phyloP scores from a whole-genome alignment of 2,797 vertebrate species.

The Mallotus villosus region DNA sequence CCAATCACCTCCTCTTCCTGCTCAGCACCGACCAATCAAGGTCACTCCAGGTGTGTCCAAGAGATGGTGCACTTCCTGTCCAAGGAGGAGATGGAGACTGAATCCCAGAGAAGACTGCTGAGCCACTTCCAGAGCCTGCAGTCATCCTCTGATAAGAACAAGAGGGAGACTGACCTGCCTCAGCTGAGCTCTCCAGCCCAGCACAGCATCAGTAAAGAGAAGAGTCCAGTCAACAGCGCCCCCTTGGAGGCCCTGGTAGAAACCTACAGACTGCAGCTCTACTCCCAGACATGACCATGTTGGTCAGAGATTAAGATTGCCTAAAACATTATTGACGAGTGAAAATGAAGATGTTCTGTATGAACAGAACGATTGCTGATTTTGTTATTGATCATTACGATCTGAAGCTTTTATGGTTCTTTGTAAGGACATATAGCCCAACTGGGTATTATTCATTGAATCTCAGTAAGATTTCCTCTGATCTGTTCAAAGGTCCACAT shows the following conservation, averaged over 20 bases:
- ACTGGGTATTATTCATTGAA: neutral
- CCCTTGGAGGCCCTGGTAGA: conserved; percentile 47
- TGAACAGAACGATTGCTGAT: neutral
- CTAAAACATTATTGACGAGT: neutral
- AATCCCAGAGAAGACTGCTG: conserved; percentile 45
- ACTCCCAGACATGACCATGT: conserved; percentile 11
- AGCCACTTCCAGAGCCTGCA: conserved; percentile 48
- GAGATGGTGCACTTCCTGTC: conserved; percentile 61
- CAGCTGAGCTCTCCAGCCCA: conserved; percentile 44
- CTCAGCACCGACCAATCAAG: conserved; percentile 35
- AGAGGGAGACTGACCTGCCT: conserved; percentile 39
- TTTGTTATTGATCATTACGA: neutral
- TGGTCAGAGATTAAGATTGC: neutral
- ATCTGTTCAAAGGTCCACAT: neutral
- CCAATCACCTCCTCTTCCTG: conserved; percentile 49
- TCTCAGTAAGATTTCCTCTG: neutral
- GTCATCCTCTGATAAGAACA: conserved; percentile 44
- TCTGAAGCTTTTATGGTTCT: neutral
- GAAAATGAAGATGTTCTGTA: neutral
- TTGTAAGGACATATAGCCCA: no score
- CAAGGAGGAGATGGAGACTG: conserved; percentile 38
- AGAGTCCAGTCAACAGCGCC: conserved; percentile 16
- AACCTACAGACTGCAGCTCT: neutral
- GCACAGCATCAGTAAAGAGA: conserved; percentile 31
- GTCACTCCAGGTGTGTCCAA: conserved; percentile 60